These are phyloP conservation scores for Poeciliopsis prolifica DNA, from an alignment of 2,113 vertebrate genomes.

Conservation along the genomic window DNA sequence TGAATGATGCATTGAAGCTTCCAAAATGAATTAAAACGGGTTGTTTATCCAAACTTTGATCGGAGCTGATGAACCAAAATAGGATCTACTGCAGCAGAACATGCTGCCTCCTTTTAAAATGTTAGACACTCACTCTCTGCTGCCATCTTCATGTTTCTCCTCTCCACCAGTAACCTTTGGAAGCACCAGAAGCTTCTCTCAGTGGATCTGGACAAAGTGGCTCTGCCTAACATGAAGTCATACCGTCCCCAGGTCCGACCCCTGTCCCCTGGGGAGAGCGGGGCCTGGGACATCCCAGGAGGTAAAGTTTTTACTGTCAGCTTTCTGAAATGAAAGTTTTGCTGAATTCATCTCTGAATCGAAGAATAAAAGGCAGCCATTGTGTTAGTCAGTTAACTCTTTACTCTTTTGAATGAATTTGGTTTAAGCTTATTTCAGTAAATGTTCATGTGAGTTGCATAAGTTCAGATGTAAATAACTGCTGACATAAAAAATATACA, in stretches of 20 bases:
- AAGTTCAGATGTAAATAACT: neutral
- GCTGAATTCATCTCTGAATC: neutral
- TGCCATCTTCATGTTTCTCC: neutral
- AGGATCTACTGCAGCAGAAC: too few relatives aligned
- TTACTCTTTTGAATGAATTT: too few relatives aligned
- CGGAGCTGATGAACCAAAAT: neutral
- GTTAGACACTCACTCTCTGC: neutral
- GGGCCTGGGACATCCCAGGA: constrained; percentile 98
- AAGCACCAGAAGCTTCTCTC: constrained; percentile 98
- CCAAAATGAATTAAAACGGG: neutral
- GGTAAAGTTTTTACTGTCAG: constrained; percentile 73
- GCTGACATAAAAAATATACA: neutral
- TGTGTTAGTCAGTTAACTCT: too few relatives aligned
- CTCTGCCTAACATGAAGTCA: constrained; percentile 88
- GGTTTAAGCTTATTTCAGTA: too few relatives aligned
- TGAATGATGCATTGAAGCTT: neutral
- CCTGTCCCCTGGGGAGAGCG: constrained; percentile 95
- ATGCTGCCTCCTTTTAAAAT: neutral
- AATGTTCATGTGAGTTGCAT: neutral
- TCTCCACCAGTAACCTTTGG: constrained; percentile 90
- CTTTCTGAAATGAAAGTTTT: neutral
- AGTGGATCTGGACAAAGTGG: constrained; percentile 95
- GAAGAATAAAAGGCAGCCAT: neutral
- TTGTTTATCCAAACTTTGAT: neutral
- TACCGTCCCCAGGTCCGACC: constrained; percentile 96